These are phyloP conservation scores for Drosophila melanosoma DNA, from an alignment of 2,888 invertebrate species.

Conservation along the genomic window DNA sequence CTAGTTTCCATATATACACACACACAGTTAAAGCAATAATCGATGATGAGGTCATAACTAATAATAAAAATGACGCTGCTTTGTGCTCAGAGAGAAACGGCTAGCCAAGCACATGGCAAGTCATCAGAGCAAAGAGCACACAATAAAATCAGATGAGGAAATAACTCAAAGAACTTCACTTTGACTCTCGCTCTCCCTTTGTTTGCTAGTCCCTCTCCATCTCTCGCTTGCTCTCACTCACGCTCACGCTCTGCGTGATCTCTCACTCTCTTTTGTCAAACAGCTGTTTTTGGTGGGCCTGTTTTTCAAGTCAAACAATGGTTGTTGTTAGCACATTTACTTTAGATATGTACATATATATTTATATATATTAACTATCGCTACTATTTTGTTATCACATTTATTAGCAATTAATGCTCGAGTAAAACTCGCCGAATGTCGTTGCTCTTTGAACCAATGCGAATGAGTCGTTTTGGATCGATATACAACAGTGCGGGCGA, in stretches of 20 bases:
- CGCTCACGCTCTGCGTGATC: neutral
- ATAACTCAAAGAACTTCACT: conserved; percentile 39
- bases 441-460: conserved; percentile 1
- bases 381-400: conserved; percentile 49
- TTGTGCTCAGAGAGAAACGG: conserved; percentile 28
- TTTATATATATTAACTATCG: conserved; percentile 47
- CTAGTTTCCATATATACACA: conserved; percentile 80
- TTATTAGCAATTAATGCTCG: neutral
- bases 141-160: conserved; percentile 28
- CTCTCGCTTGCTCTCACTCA: neutral
- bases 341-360: neutral
- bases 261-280: conserved; percentile 2
- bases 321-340: neutral
- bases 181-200: conserved; percentile 3
- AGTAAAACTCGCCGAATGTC: neutral
- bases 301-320: neutral
- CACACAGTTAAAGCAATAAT: conserved; percentile 82
- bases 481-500: neutral
- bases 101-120: conserved; percentile 43
- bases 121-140: conserved; percentile 29
- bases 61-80: conserved; percentile 84
- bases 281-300: conserved; percentile 2
- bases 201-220: neutral
- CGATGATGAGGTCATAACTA: conserved; percentile 86
- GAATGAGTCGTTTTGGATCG: neutral